These are phyloP conservation scores for Drosophila nannoptera DNA, from an alignment of 1,140 invertebrate genomes.

Conservation along the genomic window DNA sequence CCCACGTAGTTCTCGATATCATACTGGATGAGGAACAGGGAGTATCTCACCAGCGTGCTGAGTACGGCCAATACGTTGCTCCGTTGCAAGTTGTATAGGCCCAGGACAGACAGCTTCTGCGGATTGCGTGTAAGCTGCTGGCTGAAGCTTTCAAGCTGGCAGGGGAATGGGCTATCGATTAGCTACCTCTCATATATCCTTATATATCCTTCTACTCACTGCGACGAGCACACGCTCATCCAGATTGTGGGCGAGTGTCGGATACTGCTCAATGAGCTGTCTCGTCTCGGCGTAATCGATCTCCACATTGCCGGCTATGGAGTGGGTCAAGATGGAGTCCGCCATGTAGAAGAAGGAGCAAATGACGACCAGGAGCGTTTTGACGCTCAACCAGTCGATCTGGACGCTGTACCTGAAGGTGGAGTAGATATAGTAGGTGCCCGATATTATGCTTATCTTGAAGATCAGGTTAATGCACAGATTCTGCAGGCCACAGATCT, in stretches of 20 bases:
- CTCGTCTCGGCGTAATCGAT: conserved; percentile 9
- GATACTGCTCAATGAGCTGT: conserved; percentile 20
- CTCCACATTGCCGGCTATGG: conserved; percentile 8
- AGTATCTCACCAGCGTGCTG: conserved; percentile 33
- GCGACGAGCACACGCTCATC: conserved; percentile 24
- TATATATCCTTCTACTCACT: conserved; percentile 15
- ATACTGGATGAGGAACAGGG: conserved; percentile 49
- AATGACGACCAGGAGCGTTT: neutral
- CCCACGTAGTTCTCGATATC: conserved; percentile 30
- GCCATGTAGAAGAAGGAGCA: neutral
- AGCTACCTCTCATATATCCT: too few relatives aligned
- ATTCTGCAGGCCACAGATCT: conserved; percentile 44
- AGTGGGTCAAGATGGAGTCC: conserved; percentile 8
- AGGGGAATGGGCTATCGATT: neutral
- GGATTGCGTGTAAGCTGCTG: conserved; percentile 41
- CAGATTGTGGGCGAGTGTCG: conserved; percentile 15
- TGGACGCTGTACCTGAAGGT: conserved; percentile 10
- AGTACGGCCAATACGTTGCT: conserved; percentile 8
- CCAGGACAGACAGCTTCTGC: conserved; percentile 22
- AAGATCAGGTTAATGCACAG: conserved; percentile 27
- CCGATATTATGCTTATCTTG: conserved; percentile 29
- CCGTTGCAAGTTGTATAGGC: conserved; percentile 32
- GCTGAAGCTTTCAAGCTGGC: conserved; percentile 55
- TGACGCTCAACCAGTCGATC: neutral
- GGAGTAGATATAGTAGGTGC: conserved; percentile 30